These are phyloP conservation scores for Apteryx owenii DNA, from an alignment of 2,113 vertebrate genomes.

Conservation along the genomic window DNA sequence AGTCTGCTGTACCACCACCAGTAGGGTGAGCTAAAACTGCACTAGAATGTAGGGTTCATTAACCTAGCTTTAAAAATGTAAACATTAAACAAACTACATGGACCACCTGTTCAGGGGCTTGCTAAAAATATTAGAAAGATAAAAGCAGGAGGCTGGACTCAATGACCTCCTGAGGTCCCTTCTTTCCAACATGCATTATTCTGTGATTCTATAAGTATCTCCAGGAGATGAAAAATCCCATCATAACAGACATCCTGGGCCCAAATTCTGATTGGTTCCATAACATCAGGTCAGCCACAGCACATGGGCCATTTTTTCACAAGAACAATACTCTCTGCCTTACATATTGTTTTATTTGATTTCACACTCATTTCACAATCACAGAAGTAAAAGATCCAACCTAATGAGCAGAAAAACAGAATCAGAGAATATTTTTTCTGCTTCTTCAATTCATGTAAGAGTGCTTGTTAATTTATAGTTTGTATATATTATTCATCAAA, in stretches of 20 bases:
- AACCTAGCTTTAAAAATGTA: not conserved
- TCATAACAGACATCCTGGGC: not conserved
- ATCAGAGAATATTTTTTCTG: slow-evolving; percentile 39
- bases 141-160: not conserved
- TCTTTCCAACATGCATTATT: not conserved
- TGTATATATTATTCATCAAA: slow-evolving; percentile 72
- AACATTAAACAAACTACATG: not conserved
- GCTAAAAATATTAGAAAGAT: not conserved
- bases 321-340: not conserved
- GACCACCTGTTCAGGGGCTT: too few relatives aligned
- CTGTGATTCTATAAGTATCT: too few relatives aligned
- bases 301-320: not conserved
- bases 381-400: slow-evolving; percentile 22
- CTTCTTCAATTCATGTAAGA: slow-evolving; percentile 1
- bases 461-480: slow-evolving; percentile 68
- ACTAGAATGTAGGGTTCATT: too few relatives aligned
- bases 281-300: not conserved
- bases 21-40: not conserved
- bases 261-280: not conserved
- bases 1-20: not conserved
- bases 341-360: not conserved
- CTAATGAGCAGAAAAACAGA: slow-evolving; percentile 49
- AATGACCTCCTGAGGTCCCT: not conserved
- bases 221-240: too few relatives aligned
- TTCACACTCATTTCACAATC: slow-evolving; percentile 38